Base-by-base conservation (phyloP, 2,888 invertebrate species). In the Chymomyza procnemis region DNA sequence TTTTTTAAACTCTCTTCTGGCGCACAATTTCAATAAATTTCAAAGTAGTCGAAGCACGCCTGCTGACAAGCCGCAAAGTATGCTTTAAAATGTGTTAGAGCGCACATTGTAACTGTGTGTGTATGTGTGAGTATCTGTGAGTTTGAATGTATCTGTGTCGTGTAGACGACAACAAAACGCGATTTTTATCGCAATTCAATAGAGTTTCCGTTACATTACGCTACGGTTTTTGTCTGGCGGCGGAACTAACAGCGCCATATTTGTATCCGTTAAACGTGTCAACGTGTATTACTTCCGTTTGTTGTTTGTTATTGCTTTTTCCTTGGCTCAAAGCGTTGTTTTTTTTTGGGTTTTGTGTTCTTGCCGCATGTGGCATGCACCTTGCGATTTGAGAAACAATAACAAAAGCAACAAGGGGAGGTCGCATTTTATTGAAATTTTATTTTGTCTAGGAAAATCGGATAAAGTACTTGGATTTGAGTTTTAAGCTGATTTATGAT, bases 181-280 rank as follows among this genome's bases (percentile, higher is more conserved):
- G 89, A 89, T 88, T 88, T 88, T 89, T 88, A 88, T 88, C 88
- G 87, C 86, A 81, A 88, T 88, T 88, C 88, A 88, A 88, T 89
- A 88, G 88, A 88, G 78, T 80, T 87, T 78, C 84, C 82, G 86
- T 83, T 83, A 85, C 81, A 85, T 83, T 87, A 87, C 79, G 73
- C 84, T 69, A 67, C 68, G 67, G 19, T 70, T 74, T 87, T 82
- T 85, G 85, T 87, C 86, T 77, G 61, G 73, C 67, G 74, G 86
- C 84, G 84, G 84, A 84, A 87, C 88, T 86, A 87, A 86, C 71
- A 81, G 85, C 79, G 81, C 78, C 87, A 86, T 74, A 84, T 84
- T 84, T 86, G 86, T 87, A 87, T 87, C 84, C 88, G 79, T 70
- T 81, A 78, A 87, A 87, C 84, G 84, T 87, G 88, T 88, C 86